Evolutionary conservation across 2,113 vertebrate species (phyloP), one percentile per base, ranked within the genome.

Genomic region (Oncorhynchus tshawytscha): DNA sequence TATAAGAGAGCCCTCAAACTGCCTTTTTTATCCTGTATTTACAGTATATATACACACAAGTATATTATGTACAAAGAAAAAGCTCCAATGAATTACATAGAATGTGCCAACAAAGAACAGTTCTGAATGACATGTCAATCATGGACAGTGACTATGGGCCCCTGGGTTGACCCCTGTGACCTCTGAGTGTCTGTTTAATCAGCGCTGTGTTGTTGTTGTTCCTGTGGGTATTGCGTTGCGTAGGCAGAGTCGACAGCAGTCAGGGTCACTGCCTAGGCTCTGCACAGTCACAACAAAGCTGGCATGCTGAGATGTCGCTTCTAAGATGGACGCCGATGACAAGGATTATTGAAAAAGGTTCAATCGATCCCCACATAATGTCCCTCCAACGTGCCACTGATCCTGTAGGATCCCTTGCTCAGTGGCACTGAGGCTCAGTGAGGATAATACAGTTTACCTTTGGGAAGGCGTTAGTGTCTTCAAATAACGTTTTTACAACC

Each of bases 41-140:
- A 89, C 88, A 92, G 88, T 89, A 87, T 85, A 45, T 39, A 39
- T 45, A 45, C 9, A 45, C 39, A 45, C 39, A 45, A 45, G 78
- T 72, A 88, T 90, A 78, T 88, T 88, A 88, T 86, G 85, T 86
- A 93, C 82, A 91, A 91, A 93, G 84, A 90, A 85, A 89, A 81
- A 78, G 85, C 86, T 89, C 82, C 81, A 72, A 91, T 92, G 87
- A 88, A 90, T 91, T 88, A 92, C 90, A 91, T 67, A 71, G 88
- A 91, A 84, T 91, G 93, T 92, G 91, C 90, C 88, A 88, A 90
- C 78, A 72, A 82, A 84, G 74, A 78, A 87, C 84, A 76, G 73
- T 86, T 54, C 75, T 75, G 85, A 78, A 7, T 70, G 60, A 75
- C 74, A 74, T 67, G 84, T 88, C 82, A 68, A 24, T 82, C 25